A percentile compares a stretch with the other conserved stretches of the same genome.
phyloP scores from a whole-genome alignment of 2,113 vertebrate genomes.

The Spea multiplicata region DNA sequence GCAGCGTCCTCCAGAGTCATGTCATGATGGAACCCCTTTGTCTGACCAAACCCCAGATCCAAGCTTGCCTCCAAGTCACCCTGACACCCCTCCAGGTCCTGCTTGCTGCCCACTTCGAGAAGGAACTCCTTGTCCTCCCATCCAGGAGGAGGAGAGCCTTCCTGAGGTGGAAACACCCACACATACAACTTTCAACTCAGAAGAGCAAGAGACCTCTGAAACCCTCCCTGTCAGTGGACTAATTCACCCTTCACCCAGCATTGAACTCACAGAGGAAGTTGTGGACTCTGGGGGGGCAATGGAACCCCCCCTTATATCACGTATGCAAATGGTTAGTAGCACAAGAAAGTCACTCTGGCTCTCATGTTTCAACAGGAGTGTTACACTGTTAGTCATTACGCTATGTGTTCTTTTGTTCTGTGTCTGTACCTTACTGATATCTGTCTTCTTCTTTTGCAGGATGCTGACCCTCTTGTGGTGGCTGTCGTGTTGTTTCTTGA shows the following conservation, averaged over 20 bases:
- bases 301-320: conserved; percentile 19
- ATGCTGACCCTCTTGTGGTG: conserved; percentile 48
- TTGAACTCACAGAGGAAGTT: conserved; percentile 27
- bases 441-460: conserved; percentile 34
- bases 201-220: conserved; percentile 14
- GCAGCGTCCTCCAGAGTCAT: conserved; percentile 30
- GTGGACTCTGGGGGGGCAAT: conserved; percentile 22
- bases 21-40: conserved; percentile 39
- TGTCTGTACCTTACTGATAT: conserved; percentile 14
- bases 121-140: conserved; percentile 38
- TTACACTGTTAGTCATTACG: background rate
- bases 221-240: conserved; percentile 26
- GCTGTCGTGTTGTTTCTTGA: conserved; percentile 47
- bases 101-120: conserved; percentile 32
- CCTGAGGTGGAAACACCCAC: conserved; percentile 24
- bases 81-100: conserved; percentile 36
- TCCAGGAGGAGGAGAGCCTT: conserved; percentile 36
- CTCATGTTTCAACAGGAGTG: background rate
- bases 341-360: background rate
- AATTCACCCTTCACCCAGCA: conserved; percentile 27
- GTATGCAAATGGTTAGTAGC: conserved; percentile 39
- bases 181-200: conserved; percentile 16
- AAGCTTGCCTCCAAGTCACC: conserved; percentile 43
- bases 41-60: conserved; percentile 42
- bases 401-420: background rate